These are phyloP conservation scores for Piliocolobus tephrosceles DNA, from an alignment of 2,113 vertebrate genomes.

Conservation along the genomic window DNA sequence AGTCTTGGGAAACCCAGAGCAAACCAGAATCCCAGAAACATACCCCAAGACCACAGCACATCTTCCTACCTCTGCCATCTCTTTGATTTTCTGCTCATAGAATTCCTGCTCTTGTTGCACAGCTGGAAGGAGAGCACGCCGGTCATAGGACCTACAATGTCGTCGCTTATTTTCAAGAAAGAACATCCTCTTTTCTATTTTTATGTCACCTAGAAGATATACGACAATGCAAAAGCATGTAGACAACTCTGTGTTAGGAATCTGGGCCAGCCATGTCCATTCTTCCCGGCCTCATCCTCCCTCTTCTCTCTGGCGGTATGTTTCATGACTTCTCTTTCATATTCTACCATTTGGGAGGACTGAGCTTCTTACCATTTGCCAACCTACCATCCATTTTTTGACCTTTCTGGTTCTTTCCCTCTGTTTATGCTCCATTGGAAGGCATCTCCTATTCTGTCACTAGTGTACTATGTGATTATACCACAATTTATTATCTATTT, in stretches of 20 bases:
- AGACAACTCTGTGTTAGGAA: background rate
- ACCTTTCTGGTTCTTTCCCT: background rate
- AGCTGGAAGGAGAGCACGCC: constrained; percentile 86
- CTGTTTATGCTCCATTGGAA: background rate
- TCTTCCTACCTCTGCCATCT: constrained; percentile 93
- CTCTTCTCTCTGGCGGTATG: accelerated
- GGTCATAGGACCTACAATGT: constrained; percentile 89
- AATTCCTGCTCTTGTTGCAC: constrained; percentile 93
- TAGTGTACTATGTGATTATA: background rate
- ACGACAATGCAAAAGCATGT: constrained; percentile 34
- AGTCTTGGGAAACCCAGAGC: background rate
- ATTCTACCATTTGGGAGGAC: background rate
- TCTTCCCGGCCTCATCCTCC: background rate
- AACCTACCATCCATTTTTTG: background rate
- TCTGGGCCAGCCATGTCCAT: background rate
- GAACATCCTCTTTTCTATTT: constrained; percentile 94
- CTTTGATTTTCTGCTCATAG: constrained; percentile 96
- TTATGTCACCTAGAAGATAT: constrained; percentile 88
- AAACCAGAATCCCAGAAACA: background rate
- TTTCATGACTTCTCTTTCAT: background rate
- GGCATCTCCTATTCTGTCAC: background rate
- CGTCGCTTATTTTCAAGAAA: constrained; percentile 96
- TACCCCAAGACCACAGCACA: background rate
- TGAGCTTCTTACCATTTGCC: too few species aligned
- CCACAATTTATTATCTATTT: background rate